These are phyloP conservation scores for Parthenolecanium corni DNA, from an alignment of 2,888 invertebrate species.

Conservation along the genomic window DNA sequence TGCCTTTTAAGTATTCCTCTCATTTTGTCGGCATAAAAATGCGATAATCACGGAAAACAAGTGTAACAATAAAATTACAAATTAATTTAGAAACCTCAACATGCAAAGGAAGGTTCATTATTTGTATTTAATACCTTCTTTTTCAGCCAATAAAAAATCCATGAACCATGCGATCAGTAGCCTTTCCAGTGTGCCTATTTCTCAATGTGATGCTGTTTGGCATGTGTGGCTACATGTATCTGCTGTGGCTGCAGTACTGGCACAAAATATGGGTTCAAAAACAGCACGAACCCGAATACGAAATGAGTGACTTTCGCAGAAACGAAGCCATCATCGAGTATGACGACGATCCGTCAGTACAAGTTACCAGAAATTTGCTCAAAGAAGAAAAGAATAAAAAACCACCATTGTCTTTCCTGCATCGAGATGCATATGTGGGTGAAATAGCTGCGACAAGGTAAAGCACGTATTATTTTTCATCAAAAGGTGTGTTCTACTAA, in stretches of 20 bases:
- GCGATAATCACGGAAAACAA: too few relatives aligned
- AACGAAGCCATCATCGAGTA: slow-evolving; percentile 26
- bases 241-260: slow-evolving; percentile 63
- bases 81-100: too few relatives aligned
- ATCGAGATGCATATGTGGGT: slow-evolving; percentile 4
- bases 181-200: slow-evolving; percentile 58
- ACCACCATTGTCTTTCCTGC: slow-evolving; percentile 1
- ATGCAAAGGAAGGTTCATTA: too few relatives aligned
- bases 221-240: slow-evolving; percentile 59
- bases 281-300: slow-evolving; percentile 11
- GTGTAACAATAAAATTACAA: too few relatives aligned
- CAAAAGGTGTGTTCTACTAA: too few relatives aligned
- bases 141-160: not conserved
- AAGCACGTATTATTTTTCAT: not conserved
- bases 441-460: slow-evolving; percentile 1
- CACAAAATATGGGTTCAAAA: slow-evolving; percentile 35
- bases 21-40: too few relatives aligned
- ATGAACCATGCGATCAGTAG: slow-evolving; percentile 49
- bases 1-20: too few relatives aligned
- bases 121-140: too few relatives aligned
- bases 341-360: slow-evolving; percentile 22
- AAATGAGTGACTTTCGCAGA: slow-evolving; percentile 17
- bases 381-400: not conserved
- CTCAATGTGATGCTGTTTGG: slow-evolving; percentile 58
- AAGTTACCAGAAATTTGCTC: not conserved